These are phyloP conservation scores for Morelia viridis DNA, from an alignment of 2,797 vertebrate species.

Conservation along the genomic window DNA sequence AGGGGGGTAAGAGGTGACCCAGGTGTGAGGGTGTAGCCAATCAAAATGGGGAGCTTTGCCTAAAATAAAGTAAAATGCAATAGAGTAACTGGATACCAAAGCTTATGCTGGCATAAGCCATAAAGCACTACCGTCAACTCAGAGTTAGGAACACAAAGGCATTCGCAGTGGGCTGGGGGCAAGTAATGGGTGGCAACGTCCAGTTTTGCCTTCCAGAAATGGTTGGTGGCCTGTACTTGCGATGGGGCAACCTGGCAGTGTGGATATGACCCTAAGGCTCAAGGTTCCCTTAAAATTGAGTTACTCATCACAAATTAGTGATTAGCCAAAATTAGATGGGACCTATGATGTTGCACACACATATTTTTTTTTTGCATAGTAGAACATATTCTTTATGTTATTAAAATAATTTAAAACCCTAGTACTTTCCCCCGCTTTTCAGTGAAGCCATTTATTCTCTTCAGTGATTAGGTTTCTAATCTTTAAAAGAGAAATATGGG, in stretches of 20 bases:
- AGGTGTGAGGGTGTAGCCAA: background rate
- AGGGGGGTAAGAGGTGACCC: background rate
- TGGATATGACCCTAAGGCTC: background rate
- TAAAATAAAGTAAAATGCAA: background rate
- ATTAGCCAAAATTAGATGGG: background rate
- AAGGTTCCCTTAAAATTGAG: background rate
- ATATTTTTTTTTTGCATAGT: background rate
- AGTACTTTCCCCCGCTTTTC: background rate
- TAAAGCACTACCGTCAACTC: background rate
- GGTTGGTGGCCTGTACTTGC: background rate
- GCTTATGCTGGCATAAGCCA: background rate
- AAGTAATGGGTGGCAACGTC: background rate
- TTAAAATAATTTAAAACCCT: background rate
- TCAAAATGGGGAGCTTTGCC: background rate
- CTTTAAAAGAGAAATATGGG: background rate
- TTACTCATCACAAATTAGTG: background rate
- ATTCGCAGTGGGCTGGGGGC: background rate
- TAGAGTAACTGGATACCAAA: background rate
- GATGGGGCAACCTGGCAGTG: background rate
- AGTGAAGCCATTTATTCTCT: background rate
- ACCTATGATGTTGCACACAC: background rate
- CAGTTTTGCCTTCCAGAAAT: background rate
- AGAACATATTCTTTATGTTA: background rate
- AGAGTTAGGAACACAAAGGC: background rate
- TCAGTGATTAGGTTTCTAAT: background rate